Percentiles rank a stretch among this genome's conserved stretches.
These are phyloP conservation scores for Athalia rosae DNA, from an alignment of 2,888 invertebrate genomes.

Conservation along the genomic window DNA sequence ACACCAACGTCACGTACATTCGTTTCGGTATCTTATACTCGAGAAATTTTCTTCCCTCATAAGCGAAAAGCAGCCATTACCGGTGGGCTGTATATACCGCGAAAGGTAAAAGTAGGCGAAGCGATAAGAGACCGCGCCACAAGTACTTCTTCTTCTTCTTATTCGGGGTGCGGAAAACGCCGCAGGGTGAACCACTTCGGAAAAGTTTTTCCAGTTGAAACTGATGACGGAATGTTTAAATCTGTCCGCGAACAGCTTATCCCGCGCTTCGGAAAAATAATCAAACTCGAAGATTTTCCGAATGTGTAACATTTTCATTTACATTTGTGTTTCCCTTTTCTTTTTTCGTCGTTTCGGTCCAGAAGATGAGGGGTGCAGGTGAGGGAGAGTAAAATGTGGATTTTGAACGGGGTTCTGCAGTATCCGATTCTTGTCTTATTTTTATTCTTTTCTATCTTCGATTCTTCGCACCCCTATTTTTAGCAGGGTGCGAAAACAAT, in stretches of 20 bases:
- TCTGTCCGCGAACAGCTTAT: neutral
- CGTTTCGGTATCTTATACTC: neutral
- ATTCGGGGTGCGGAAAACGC: too few relatives aligned
- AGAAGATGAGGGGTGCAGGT: neutral
- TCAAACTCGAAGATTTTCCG: too few relatives aligned
- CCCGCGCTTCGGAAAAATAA: too few relatives aligned
- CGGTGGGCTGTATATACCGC: too few relatives aligned
- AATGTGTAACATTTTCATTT: too few relatives aligned
- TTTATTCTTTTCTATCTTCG: neutral
- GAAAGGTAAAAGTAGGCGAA: too few relatives aligned
- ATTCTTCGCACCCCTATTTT: neutral
- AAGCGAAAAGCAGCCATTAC: constrained; percentile 25
- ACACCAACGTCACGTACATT: neutral
- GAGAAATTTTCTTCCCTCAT: neutral
- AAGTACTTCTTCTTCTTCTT: constrained; percentile 8
- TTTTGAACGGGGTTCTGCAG: neutral
- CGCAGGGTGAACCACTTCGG: constrained; percentile 14
- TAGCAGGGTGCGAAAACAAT: neutral
- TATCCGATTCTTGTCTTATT: neutral
- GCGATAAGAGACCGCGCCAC: constrained; percentile 22
- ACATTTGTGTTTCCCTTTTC: too few relatives aligned
- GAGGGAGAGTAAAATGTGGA: neutral
- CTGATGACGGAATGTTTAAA: neutral
- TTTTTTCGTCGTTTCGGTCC: neutral
- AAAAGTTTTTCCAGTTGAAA: constrained; percentile 15